phyloP scores from a whole-genome alignment of 2,888 invertebrate genomes.

The Brachylomia viminalis region DNA sequence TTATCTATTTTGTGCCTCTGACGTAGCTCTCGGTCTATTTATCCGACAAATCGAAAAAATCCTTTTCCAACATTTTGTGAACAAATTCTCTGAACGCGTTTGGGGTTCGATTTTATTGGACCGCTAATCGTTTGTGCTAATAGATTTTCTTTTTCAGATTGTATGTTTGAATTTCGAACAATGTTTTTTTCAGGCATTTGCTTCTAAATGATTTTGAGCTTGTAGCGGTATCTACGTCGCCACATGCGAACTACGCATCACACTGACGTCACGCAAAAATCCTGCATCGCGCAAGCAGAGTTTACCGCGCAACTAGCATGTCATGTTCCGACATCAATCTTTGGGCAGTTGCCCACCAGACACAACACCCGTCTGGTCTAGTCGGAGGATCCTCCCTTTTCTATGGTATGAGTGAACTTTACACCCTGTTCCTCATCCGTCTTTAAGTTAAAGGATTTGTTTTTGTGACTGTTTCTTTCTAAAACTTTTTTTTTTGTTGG shows the following conservation, averaged over 20 bases:
- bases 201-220: background rate
- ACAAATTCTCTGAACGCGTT: slow-evolving; percentile 42
- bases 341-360: too few relatives aligned
- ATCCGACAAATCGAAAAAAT: slow-evolving; percentile 53
- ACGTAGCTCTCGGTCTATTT: slow-evolving; percentile 42
- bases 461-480: background rate
- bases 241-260: too few relatives aligned
- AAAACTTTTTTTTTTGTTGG: too few relatives aligned
- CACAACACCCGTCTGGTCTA: too few relatives aligned
- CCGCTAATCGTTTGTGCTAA: slow-evolving; percentile 47
- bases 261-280: too few relatives aligned
- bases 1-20: background rate
- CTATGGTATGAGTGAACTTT: too few relatives aligned
- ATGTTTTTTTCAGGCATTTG: background rate
- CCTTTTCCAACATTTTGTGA: slow-evolving; percentile 19
- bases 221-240: too few relatives aligned
- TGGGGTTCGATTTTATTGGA: slow-evolving; percentile 40
- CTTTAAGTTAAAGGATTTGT: background rate
- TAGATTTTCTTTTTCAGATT: slow-evolving; percentile 29
- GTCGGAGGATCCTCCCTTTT: too few relatives aligned
- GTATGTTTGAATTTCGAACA: background rate
- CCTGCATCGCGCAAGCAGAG: too few relatives aligned
- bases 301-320: too few relatives aligned
- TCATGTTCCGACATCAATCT: too few relatives aligned
- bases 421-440: too few relatives aligned